Percentiles rank a stretch among this genome's conserved stretches.
Conservation (phyloP, 1,140 invertebrate genomes). For the Monomorium pharaonis region DNA sequence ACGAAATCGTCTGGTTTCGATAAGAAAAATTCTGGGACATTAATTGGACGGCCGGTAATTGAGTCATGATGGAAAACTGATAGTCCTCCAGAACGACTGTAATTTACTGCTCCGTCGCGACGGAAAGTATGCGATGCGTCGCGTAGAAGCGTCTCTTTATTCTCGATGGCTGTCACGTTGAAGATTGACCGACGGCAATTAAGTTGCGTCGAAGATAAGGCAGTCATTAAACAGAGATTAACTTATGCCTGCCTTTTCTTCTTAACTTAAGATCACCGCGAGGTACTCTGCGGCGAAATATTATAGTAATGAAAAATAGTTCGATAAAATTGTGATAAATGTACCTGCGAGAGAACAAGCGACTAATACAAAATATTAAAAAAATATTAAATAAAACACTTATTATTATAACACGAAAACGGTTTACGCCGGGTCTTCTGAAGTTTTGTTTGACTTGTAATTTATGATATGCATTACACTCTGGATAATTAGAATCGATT, state of each 20-base stretch:
- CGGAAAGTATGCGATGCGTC: constrained; percentile 29
- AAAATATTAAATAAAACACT: no score
- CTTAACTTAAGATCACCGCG: not conserved
- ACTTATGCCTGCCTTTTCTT: constrained; percentile 10
- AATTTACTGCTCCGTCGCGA: constrained; percentile 58
- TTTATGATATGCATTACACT: no score
- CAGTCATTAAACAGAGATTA: constrained; percentile 56
- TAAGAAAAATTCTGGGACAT: constrained; percentile 69
- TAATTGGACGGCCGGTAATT: constrained; percentile 70
- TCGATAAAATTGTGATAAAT: constrained; percentile 18
- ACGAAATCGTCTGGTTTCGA: constrained; percentile 66
- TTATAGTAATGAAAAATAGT: not conserved
- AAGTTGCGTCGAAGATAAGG: constrained; percentile 48
- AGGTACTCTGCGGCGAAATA: not conserved
- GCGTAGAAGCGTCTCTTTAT: constrained; percentile 20
- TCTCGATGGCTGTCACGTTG: constrained; percentile 24
- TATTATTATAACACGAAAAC: no score
- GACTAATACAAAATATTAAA: not conserved
- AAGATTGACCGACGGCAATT: constrained; percentile 46
- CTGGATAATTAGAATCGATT: no score
- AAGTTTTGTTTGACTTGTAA: no score
- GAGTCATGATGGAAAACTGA: constrained; percentile 72
- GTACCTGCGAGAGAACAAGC: not conserved
- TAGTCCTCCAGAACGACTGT: constrained; percentile 34
- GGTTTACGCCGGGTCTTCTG: no score